A percentile compares a stretch with the other conserved stretches of the same genome.
phyloP scores from a whole-genome alignment of 1,140 invertebrate species.

The Diachasmimorpha longicaudata region DNA sequence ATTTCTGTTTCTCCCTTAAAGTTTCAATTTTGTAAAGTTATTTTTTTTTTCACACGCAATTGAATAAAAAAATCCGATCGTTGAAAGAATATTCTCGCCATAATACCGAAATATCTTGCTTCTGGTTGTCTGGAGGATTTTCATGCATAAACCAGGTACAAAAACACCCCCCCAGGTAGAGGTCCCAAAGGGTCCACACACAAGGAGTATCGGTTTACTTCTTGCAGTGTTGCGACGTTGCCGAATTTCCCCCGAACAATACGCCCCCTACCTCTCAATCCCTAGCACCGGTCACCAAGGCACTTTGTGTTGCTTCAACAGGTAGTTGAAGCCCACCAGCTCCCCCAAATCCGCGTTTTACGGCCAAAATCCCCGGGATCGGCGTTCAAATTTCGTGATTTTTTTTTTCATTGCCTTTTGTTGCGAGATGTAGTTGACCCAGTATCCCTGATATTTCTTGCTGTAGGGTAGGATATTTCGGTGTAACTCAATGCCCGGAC shows the following conservation, averaged over 20 bases:
- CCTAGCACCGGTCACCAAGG: conserved; percentile 24
- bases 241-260: conserved; percentile 48
- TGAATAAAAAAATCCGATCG: too few species aligned
- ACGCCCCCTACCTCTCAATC: conserved; percentile 35
- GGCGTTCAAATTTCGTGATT: background rate
- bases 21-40: too few species aligned
- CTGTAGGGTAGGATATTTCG: background rate
- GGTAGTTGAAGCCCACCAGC: background rate
- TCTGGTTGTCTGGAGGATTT: background rate
- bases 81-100: background rate
- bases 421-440: background rate
- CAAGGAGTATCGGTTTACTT: conserved; percentile 49
- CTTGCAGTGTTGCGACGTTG: conserved; percentile 43
- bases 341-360: background rate
- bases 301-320: background rate
- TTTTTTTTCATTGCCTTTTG: background rate
- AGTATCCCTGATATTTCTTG: background rate
- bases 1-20: too few species aligned
- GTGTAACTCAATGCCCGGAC: background rate
- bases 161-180: background rate
- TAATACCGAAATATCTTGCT: too few species aligned
- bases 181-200: conserved; percentile 28
- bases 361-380: background rate
- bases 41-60: too few species aligned
- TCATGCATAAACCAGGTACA: background rate